Conservation (phyloP, 2,113 vertebrate genomes). For the Mormoops blainvillei region DNA sequence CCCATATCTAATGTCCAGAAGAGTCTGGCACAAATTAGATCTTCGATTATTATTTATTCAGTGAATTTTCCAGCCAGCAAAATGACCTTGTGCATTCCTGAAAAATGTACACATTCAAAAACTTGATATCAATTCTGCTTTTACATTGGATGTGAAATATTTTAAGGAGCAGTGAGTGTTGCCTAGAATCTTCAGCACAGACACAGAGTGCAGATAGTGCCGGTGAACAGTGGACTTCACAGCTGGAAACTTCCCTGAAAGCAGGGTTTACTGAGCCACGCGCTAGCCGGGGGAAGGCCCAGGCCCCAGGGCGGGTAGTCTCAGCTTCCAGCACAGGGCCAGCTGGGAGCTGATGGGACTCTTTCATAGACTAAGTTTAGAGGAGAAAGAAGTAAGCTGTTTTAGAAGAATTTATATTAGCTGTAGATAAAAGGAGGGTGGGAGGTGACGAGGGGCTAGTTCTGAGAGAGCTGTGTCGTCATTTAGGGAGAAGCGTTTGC, state of each 20-base stretch:
- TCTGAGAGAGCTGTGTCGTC: not conserved
- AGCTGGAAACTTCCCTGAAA: not conserved
- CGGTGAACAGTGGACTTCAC: too few relatives aligned
- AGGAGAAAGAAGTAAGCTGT: not conserved
- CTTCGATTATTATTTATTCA: not conserved
- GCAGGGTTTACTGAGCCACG: too few relatives aligned
- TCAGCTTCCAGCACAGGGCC: not conserved
- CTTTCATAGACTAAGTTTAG: not conserved
- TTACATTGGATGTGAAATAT: not conserved
- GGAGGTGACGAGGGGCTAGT: not conserved
- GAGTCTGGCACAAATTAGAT: not conserved
- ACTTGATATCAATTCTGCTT: not conserved
- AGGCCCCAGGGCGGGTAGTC: not conserved
- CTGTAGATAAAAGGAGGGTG: not conserved
- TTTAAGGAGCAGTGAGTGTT: not conserved
- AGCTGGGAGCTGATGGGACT: not conserved
- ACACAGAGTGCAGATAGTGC: not conserved
- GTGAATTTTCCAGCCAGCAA: not conserved
- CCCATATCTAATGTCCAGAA: not conserved
- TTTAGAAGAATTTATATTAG: not conserved
- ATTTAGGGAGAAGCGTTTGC: not conserved
- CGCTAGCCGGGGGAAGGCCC: not conserved
- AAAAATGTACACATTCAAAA: not conserved
- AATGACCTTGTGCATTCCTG: not conserved
- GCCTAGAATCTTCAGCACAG: not conserved